phyloP scores from a whole-genome alignment of 2,888 invertebrate genomes.

The Cactoblastis cactorum region DNA sequence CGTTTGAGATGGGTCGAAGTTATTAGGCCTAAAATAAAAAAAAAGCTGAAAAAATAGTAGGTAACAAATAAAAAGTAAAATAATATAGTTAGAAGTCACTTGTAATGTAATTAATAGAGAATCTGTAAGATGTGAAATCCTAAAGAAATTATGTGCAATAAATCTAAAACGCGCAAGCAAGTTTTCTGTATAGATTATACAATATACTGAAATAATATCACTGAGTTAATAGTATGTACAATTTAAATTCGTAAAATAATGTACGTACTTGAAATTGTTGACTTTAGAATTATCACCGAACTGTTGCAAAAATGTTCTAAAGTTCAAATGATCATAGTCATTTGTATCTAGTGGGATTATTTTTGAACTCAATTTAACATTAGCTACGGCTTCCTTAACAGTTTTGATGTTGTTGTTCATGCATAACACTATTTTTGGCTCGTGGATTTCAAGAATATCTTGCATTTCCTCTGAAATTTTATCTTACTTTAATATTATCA shows the following conservation, averaged over 20 bases:
- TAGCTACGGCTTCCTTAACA: background rate
- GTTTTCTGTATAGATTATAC: too few species aligned
- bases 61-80: too few species aligned
- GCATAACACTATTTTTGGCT: slow-evolving; percentile 3
- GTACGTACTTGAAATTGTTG: background rate
- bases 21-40: slow-evolving; percentile 4
- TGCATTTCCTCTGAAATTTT: slow-evolving; percentile 6
- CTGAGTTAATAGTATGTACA: background rate
- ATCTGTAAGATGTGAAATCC: too few species aligned
- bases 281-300: background rate
- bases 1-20: slow-evolving; percentile 26
- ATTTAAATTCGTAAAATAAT: background rate
- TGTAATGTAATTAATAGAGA: too few species aligned
- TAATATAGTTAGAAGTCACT: too few species aligned
- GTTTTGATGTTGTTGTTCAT: background rate
- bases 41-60: too few species aligned
- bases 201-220: background rate
- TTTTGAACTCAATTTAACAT: background rate
- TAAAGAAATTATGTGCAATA: too few species aligned
- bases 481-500: background rate
- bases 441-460: background rate
- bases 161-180: too few species aligned
- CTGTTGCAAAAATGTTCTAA: background rate
- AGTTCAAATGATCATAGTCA: background rate
- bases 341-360: background rate